Percentiles rank a stretch among this genome's conserved stretches.
phyloP scores from a whole-genome alignment of 2,888 invertebrate genomes.

The Volucella bombylans region DNA sequence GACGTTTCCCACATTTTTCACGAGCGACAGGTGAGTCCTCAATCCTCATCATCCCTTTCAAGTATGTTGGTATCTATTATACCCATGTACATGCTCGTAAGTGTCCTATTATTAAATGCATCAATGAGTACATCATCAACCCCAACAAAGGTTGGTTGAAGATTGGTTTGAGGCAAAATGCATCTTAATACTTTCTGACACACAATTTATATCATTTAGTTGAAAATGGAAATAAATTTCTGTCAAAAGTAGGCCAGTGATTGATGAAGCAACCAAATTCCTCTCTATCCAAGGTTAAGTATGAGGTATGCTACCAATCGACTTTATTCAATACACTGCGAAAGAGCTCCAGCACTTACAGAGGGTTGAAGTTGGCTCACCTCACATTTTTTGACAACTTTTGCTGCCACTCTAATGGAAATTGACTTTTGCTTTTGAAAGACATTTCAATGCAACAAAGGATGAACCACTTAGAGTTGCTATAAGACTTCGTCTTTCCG shows the following conservation, averaged over 20 bases:
- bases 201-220: slow-evolving; percentile 61
- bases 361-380: slow-evolving; percentile 26
- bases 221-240: slow-evolving; percentile 44
- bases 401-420: slow-evolving; percentile 44
- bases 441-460: slow-evolving; percentile 30
- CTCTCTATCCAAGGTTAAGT: background rate
- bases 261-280: background rate
- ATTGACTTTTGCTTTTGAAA: slow-evolving; percentile 43
- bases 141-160: background rate
- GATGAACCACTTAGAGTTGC: slow-evolving; percentile 51
- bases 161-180: slow-evolving; percentile 14
- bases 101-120: slow-evolving; percentile 67
- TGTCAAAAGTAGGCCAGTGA: slow-evolving; percentile 3
- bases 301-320: slow-evolving; percentile 5
- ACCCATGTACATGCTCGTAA: slow-evolving; percentile 37
- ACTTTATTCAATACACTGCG: slow-evolving; percentile 34
- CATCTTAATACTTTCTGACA: slow-evolving; percentile 27
- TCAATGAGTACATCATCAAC: slow-evolving; percentile 54
- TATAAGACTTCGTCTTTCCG: slow-evolving; percentile 33
- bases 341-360: slow-evolving; percentile 7
- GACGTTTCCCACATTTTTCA: background rate
- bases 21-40: background rate
- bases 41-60: slow-evolving; percentile 16
- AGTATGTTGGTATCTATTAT: slow-evolving; percentile 37
- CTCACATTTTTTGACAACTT: slow-evolving; percentile 46